Conservation (phyloP, 2,113 vertebrate species). For the Heloderma charlesbogerti region DNA sequence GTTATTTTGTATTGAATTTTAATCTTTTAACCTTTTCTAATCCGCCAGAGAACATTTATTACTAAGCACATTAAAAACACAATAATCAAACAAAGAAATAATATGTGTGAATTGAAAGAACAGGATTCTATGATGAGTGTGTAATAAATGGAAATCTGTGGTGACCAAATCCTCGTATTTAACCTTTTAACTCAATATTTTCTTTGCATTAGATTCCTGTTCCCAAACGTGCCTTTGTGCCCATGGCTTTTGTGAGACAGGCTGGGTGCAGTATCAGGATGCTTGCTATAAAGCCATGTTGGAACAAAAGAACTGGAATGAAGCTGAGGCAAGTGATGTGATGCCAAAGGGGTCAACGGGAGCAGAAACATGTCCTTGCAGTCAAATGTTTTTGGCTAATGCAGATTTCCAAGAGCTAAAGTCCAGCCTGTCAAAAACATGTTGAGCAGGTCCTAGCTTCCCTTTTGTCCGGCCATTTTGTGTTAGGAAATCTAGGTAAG, state of each 20-base stretch:
- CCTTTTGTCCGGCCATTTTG: background rate
- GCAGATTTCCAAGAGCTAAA: background rate
- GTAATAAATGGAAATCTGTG: background rate
- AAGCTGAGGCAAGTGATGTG: slow-evolving; percentile 14
- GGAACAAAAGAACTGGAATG: background rate
- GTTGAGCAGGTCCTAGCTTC: background rate
- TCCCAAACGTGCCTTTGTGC: slow-evolving; percentile 13
- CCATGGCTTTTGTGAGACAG: background rate
- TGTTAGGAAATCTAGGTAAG: background rate
- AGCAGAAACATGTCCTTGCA: too few relatives aligned
- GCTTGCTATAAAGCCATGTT: slow-evolving; percentile 16
- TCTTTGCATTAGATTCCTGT: background rate
- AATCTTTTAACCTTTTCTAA: too few relatives aligned
- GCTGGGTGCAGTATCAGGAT: slow-evolving; percentile 10
- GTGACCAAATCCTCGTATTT: background rate
- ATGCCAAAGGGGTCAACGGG: background rate
- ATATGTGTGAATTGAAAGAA: too few relatives aligned
- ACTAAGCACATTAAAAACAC: too few relatives aligned
- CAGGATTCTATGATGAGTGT: background rate
- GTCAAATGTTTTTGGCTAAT: too few relatives aligned
- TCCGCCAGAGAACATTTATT: too few relatives aligned
- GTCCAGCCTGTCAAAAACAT: background rate
- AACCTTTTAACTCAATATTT: background rate
- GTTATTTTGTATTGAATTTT: too few relatives aligned
- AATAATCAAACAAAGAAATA: too few relatives aligned